phyloP scores from a whole-genome alignment of 2,797 vertebrate genomes.

The Anabas testudineus region DNA sequence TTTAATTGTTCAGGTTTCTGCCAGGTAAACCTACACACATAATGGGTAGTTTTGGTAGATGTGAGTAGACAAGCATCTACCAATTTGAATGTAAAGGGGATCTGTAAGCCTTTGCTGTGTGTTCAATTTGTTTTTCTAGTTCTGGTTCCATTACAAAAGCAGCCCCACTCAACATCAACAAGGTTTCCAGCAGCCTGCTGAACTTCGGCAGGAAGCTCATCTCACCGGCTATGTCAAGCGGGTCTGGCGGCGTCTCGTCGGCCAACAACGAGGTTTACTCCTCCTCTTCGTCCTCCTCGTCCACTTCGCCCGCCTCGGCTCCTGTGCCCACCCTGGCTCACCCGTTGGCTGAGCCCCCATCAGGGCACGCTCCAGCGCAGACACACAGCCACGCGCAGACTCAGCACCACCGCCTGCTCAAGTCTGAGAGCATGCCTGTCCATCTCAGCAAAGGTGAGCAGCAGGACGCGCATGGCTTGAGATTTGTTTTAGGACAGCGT shows the following conservation, averaged over 20 bases:
- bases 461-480: background rate
- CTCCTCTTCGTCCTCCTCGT: constrained; percentile 55
- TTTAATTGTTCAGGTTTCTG: too few species aligned
- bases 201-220: constrained; percentile 97
- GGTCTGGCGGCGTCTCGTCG: constrained; percentile 72
- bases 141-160: constrained; percentile 80
- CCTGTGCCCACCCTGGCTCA: constrained; percentile 46
- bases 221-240: constrained; percentile 86
- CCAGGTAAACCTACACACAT: too few species aligned
- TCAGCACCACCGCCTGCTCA: constrained; percentile 92
- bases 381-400: constrained; percentile 65
- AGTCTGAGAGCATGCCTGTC: constrained; percentile 98
- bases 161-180: constrained; percentile 95
- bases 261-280: constrained; percentile 79
- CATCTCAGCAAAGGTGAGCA: constrained; percentile 94
- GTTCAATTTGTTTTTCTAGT: background rate
- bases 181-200: constrained; percentile 96
- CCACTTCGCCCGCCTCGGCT: constrained; percentile 45
- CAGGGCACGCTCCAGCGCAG: constrained; percentile 46
- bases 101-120: background rate
- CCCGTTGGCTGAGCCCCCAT: constrained; percentile 65
- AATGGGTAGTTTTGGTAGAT: too few species aligned
- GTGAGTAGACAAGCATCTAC: background rate
- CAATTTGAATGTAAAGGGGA: background rate
- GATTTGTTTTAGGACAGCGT: background rate